These are phyloP conservation scores for Glaucomys volans DNA, from an alignment of 2,113 vertebrate species.

Conservation along the genomic window DNA sequence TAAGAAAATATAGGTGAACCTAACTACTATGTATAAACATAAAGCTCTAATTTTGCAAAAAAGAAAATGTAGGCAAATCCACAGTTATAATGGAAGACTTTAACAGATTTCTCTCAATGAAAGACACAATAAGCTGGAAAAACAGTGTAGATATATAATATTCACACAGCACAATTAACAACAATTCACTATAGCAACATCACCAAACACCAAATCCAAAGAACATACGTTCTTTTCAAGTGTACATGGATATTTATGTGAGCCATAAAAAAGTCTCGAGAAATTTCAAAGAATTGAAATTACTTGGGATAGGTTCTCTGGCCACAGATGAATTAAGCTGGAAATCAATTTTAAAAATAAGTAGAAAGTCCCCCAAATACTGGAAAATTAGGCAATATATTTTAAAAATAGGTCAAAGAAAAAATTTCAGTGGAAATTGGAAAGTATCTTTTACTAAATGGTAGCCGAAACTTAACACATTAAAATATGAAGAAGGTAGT, in stretches of 20 bases:
- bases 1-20: not conserved
- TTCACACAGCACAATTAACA: not conserved
- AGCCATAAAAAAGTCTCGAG: constrained; percentile 57
- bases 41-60: too few relatives aligned
- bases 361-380: constrained; percentile 72
- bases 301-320: constrained; percentile 61
- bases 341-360: constrained; percentile 68
- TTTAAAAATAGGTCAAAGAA: constrained; percentile 72
- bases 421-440: constrained; percentile 19
- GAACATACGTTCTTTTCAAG: not conserved
- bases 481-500: constrained; percentile 9
- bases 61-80: not conserved
- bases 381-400: constrained; percentile 69
- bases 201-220: not conserved
- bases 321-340: constrained; percentile 65
- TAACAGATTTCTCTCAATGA: not conserved
- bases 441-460: constrained; percentile 58
- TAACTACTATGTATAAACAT: too few relatives aligned
- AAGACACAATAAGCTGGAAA: not conserved
- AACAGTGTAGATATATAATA: not conserved
- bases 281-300: constrained; percentile 65
- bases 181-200: not conserved
- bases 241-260: constrained; percentile 18
- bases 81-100: not conserved
- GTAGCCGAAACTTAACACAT: constrained; percentile 43